Evolutionary conservation across 2,797 vertebrate genomes (phyloP), one percentile per base, ranked within the genome.

Genomic region (Emys orbicularis): DNA sequence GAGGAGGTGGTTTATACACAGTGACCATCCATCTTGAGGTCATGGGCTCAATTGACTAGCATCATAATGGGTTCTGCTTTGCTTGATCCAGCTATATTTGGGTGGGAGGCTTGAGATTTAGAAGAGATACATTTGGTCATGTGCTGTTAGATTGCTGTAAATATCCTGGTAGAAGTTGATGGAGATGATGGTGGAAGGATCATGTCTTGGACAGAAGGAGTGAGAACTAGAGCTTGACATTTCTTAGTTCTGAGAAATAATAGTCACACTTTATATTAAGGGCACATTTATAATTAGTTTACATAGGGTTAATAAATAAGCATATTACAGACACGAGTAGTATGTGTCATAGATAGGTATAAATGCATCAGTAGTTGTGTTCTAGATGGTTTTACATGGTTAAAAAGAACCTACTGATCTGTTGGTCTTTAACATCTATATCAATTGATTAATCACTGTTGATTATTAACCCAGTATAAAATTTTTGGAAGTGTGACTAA

Each of bases 401-500:
- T 76, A 47, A 13, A 76, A 47, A 47, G 41, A 68, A 68, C 8
- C 41, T 47, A 76, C 41, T 76, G 72, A 47, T 21, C 68, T 41
- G n/a, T 41, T 41, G 21, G 68, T 76, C 72, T 76, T 7, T 76
- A 47, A 47, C 41, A 76, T 76, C 72, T 76, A 41, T 76, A 44
- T 25, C 72, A 76, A 76, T 44, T 25, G 37, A 76, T 77, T 0
- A 54, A 16, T 79, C 1, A 18, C 90, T 83, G 25, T 57, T 57
- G 57, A 57, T 57, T 57, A 57, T 6, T 57, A 57, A 89, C 93
- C 79, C 79, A 89, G 76, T 68, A 93, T 77, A 91, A 91, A 74
- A 23, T 77, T 4, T 80, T 90, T 44, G 47, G 18, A 92, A 92
- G 91, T 12, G 29, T 68, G 56, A 95, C 81, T 37, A 93, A 89